Evolutionary conservation across 1,140 invertebrate genomes (phyloP), one percentile per base, ranked within the genome.

Genomic region (Scaptomyza graminum): DNA sequence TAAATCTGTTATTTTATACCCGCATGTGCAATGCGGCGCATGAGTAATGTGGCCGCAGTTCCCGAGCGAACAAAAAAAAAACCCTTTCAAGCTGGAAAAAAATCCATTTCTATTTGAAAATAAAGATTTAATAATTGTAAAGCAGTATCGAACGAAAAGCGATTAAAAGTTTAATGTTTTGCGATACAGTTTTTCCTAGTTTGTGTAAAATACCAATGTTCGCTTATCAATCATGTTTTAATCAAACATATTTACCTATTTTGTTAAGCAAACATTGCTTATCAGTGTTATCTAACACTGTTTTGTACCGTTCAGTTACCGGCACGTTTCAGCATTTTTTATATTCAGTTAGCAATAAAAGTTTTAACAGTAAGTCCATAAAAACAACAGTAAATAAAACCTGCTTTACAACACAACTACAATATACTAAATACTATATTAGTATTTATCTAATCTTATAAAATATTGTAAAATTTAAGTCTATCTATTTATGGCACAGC

Each of bases 1-100:
- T 88, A 88, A 88, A 88, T 88, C 84, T 88, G 83, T 88, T 88
- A 88, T 88, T 89, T 88, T 88, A 88, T 83, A 88, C 78, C 63
- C 71, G 66, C 67, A 73, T 81, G 82, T 81, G 78, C 82, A 87
- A 76, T 83, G 67, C 64, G 83, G 78, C 79, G 82, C 80, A 87
- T 87, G 82, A 87, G 82, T 87, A 87, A 87, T 87, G 72, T 87
- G 78, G 76, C 56, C 82, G 60, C 69, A 54, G 18, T 3, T 18
- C 18, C 18, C 1, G 1, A 18, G 18, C 18, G 18, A 12, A 28
- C 12, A 49, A 37, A 47, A 28, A 8, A 22, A 18, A 5, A 16
- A 22, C 56, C 64, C 51, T 63, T 59, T 64, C 51, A 56, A 11
- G 41, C 16, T n/a, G 18, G 12, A 1, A 11, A 12, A 6, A 8